Conservation (phyloP, 2,888 invertebrate genomes). For the Volucella inanis region DNA sequence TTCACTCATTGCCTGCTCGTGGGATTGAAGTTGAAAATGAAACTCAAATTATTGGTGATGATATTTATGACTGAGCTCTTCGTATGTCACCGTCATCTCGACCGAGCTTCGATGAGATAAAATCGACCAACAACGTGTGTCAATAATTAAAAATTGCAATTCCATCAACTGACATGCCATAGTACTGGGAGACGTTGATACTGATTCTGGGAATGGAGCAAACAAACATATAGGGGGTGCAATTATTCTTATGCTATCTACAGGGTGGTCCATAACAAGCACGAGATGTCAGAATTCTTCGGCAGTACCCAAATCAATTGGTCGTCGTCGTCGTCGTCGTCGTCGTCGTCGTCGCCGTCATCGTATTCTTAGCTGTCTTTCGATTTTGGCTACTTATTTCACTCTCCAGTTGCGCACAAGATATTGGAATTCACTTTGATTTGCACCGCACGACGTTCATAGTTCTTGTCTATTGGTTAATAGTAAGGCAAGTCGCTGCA, state of each 20-base stretch:
- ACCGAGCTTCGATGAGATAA: constrained; percentile 21
- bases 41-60: constrained; percentile 28
- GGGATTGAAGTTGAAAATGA: constrained; percentile 40
- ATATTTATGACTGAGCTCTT: constrained; percentile 25
- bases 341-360: constrained; percentile 1
- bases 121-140: constrained; percentile 26
- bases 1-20: constrained; percentile 9
- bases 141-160: constrained; percentile 54
- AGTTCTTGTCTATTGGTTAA: constrained; percentile 41
- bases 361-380: constrained; percentile 24
- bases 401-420: constrained; percentile 41
- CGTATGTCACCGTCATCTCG: constrained; percentile 6
- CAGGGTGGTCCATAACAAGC: constrained; percentile 38
- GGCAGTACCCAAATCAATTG: constrained; percentile 11
- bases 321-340: background rate
- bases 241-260: constrained; percentile 23
- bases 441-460: constrained; percentile 53
- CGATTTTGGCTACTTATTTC: constrained; percentile 36
- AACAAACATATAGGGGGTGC: constrained; percentile 20
- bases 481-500: background rate
- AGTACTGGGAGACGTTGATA: constrained; percentile 1
- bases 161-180: constrained; percentile 24
- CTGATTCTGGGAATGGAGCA: background rate
- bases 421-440: constrained; percentile 69
- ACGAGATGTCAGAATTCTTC: background rate